Percentiles rank a stretch among this genome's conserved stretches.
These are phyloP conservation scores for Drosophila dives DNA, from an alignment of 2,888 invertebrate genomes.

Conservation along the genomic window DNA sequence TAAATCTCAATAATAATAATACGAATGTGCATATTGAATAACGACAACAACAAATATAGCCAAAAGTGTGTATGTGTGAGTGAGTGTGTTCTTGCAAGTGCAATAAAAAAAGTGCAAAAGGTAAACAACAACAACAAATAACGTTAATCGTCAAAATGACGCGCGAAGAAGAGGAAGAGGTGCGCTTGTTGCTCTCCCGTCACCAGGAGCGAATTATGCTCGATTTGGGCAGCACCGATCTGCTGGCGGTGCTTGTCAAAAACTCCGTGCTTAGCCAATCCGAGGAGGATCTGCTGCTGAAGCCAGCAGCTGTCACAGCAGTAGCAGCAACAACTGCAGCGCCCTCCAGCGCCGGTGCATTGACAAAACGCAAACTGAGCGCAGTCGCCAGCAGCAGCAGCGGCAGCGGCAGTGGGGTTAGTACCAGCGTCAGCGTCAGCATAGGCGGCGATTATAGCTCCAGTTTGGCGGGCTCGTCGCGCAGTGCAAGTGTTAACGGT, in stretches of 20 bases:
- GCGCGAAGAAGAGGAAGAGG: conserved; percentile 85
- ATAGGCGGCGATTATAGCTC: conserved; percentile 61
- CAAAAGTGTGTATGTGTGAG: conserved; percentile 18
- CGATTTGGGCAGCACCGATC: conserved; percentile 88
- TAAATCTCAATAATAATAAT: conserved; percentile 24
- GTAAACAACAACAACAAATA: conserved; percentile 29
- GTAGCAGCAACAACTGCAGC: conserved; percentile 37
- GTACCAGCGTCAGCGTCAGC: conserved; percentile 52
- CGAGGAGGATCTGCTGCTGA: conserved; percentile 86
- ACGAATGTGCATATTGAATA: conserved; percentile 37
- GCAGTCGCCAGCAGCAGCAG: conserved; percentile 77
- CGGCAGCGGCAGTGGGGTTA: conserved; percentile 61
- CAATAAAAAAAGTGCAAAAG: conserved; percentile 46
- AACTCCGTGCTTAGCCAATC: conserved; percentile 88
- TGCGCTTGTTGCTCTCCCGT: conserved; percentile 87
- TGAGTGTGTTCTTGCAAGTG: conserved; percentile 24
- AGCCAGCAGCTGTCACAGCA: conserved; percentile 65
- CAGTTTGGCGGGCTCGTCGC: conserved; percentile 72
- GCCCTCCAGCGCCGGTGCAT: conserved; percentile 71
- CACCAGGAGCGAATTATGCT: conserved; percentile 88
- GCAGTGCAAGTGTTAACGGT: conserved; percentile 82
- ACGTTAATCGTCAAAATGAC: conserved; percentile 73
- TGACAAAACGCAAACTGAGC: conserved; percentile 81
- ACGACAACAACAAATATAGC: conserved; percentile 36
- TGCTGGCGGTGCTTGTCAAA: conserved; percentile 88